These are phyloP conservation scores for Miltochrista miniata DNA, from an alignment of 2,888 invertebrate genomes.

Conservation along the genomic window DNA sequence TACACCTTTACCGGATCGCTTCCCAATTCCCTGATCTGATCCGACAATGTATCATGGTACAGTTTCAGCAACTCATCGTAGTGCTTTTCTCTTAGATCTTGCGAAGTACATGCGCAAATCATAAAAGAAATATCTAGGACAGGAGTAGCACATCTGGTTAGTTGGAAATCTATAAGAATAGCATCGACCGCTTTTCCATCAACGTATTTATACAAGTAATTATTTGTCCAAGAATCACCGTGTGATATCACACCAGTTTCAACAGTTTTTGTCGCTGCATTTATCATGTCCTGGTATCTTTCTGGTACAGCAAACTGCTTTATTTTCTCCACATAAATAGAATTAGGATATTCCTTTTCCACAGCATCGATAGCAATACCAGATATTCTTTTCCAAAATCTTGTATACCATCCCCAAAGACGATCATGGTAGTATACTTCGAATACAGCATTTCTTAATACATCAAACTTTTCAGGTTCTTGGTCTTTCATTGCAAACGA, in stretches of 20 bases:
- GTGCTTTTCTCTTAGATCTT: slow-evolving; percentile 80
- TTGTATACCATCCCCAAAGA: slow-evolving; percentile 82
- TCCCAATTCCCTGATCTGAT: slow-evolving; percentile 82
- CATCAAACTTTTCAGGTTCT: slow-evolving; percentile 73
- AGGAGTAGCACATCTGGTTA: slow-evolving; percentile 83
- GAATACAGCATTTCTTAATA: slow-evolving; percentile 61
- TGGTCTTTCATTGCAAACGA: slow-evolving; percentile 84
- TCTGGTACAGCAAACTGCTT: slow-evolving; percentile 80
- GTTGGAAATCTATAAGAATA: slow-evolving; percentile 88
- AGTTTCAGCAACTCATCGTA: slow-evolving; percentile 84
- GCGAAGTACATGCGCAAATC: slow-evolving; percentile 83
- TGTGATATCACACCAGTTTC: slow-evolving; percentile 85
- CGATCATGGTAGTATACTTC: slow-evolving; percentile 85
- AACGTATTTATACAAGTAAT: slow-evolving; percentile 84
- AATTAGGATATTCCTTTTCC: slow-evolving; percentile 84
- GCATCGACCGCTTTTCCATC: slow-evolving; percentile 58
- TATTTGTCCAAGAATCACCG: slow-evolving; percentile 90
- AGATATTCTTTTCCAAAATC: slow-evolving; percentile 78
- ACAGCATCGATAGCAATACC: slow-evolving; percentile 85
- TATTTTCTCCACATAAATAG: slow-evolving; percentile 82
- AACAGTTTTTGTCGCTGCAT: slow-evolving; percentile 59
- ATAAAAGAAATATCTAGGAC: slow-evolving; percentile 83
- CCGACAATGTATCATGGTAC: slow-evolving; percentile 84
- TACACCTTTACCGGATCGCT: slow-evolving; percentile 83
- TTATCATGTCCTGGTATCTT: slow-evolving; percentile 74